Base-by-base conservation (phyloP, 1,140 invertebrate species). In the Aphidius ervi region DNA sequence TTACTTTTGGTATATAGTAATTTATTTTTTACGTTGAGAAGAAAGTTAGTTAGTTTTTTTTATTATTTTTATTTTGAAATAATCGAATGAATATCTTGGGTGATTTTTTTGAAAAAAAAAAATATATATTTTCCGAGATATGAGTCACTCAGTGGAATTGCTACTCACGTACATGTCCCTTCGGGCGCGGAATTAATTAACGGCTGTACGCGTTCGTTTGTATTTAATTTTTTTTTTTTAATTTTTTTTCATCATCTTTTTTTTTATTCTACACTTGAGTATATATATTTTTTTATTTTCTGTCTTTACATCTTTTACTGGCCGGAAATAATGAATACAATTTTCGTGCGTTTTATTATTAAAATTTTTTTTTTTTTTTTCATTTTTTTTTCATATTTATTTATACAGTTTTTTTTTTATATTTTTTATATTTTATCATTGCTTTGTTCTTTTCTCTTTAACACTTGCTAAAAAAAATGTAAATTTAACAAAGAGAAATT, bases 271-370 rank as follows among this genome's bases (percentile, higher is more conserved):
- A 16, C 65, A 48, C 37, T 37, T 45, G 47, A 62, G 43, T 60
- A 56, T 61, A 39, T 61, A 62, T 63, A 59, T 58, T 56, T 60
- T 55, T 58, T 31, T 42, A 57, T 53, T 61, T 55, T 66, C 67
- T 66, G 72, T 72, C 71, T 73, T 70, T 68, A 68, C 67, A 68
- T 68, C 67, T 68, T 74, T 73, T 72, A 52, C 40, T 10, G 20
- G 40, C 9, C 9, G 68, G 69, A 70, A 67, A 67, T 68, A 70
- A 71, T 63, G 57, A 63, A 61, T 58, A 58, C 59, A 56, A 47
- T 67, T 56, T 50, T 63, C 64, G 63, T 47, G 58, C 63, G 56
- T 46, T 49, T 50, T 23, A 40, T 50, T 37, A 48, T 42, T 54
- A 39, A n/a, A 6, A 10, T 2, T 54, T 42, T 54, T 54, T 42